These are phyloP conservation scores for Enteromius treurensis DNA, from an alignment of 2,797 vertebrate species.

Conservation along the genomic window DNA sequence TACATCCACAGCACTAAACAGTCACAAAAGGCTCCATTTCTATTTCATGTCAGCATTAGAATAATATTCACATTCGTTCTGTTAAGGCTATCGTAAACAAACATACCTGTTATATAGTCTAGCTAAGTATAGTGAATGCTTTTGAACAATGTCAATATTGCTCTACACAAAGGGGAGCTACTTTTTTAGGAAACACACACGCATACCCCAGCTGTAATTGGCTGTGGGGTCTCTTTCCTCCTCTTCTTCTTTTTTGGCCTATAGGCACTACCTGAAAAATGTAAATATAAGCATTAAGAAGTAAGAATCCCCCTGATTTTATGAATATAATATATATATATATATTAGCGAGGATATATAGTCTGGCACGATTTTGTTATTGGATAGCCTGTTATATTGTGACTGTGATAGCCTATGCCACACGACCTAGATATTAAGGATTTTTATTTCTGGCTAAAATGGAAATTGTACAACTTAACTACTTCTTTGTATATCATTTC, in stretches of 20 bases:
- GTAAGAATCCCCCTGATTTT: neutral
- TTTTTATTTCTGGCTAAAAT: neutral
- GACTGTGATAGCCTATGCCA: neutral
- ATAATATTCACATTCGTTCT: neutral
- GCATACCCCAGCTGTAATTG: neutral
- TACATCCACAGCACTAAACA: neutral
- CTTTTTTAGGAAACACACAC: neutral
- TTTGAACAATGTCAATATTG: neutral
- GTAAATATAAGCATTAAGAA: neutral
- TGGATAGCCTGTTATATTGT: neutral
- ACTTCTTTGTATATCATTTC: neutral
- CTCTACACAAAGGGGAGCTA: neutral
- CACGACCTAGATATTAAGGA: neutral
- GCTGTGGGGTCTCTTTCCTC: neutral
- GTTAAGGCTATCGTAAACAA: neutral
- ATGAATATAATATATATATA: neutral
- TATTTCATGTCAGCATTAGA: neutral
- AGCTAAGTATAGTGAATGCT: neutral
- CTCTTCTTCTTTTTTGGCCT: neutral
- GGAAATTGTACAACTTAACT: neutral
- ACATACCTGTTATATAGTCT: neutral
- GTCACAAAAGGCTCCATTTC: no score
- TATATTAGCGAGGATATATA: neutral
- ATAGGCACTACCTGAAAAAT: neutral
- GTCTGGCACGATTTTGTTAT: neutral